A percentile compares a stretch with the other conserved stretches of the same genome.
These are phyloP conservation scores for Hydrotaea cyrtoneurina DNA, from an alignment of 2,888 invertebrate species.

Conservation along the genomic window DNA sequence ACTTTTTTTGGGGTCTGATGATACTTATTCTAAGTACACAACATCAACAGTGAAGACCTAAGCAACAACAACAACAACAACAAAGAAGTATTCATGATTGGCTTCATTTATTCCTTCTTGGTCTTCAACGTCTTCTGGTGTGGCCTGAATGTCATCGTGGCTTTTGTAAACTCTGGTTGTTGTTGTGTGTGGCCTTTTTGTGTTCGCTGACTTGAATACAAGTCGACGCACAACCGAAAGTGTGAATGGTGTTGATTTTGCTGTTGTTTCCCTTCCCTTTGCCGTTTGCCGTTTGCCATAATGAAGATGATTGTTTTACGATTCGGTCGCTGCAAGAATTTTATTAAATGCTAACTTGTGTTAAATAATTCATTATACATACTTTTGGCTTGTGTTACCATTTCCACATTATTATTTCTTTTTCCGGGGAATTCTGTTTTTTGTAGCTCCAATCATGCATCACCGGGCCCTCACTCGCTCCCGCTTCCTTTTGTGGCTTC, in stretches of 20 bases:
- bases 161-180: slow-evolving; percentile 1
- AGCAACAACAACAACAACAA: background rate
- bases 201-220: background rate
- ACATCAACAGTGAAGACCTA: background rate
- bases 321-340: slow-evolving; percentile 14
- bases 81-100: slow-evolving; percentile 32
- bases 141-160: background rate
- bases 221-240: background rate
- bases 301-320: slow-evolving; percentile 51
- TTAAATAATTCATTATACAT: background rate
- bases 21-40: background rate
- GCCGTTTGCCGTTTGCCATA: slow-evolving; percentile 15
- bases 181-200: background rate
- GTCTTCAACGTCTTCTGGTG: background rate
- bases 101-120: slow-evolving; percentile 39
- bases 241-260: slow-evolving; percentile 10
- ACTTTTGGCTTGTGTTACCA: background rate
- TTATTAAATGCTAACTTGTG: slow-evolving; percentile 57
- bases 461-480: too few species aligned
- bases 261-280: slow-evolving; percentile 12
- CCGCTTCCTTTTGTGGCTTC: slow-evolving; percentile 15
- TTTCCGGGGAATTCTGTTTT: background rate
- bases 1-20: background rate
- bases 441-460: background rate
- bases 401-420: slow-evolving; percentile 6